A percentile compares a stretch with the other conserved stretches of the same genome.
Evolutionary conservation across 2,113 vertebrate genomes (phyloP).

Genomic region (Tinamus guttatus): DNA sequence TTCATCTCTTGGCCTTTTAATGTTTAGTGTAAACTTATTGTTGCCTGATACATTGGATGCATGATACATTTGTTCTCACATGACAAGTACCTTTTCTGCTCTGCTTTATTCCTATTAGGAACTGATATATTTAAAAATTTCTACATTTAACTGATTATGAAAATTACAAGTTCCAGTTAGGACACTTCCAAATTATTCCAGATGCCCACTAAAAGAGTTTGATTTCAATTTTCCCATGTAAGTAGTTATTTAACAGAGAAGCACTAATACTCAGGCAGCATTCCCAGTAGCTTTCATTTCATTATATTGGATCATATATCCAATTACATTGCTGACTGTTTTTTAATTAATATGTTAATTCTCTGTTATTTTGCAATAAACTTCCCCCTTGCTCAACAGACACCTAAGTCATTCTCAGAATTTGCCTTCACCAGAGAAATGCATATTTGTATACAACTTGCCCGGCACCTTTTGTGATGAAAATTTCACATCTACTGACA

Average conservation of each 20-base stretch:
- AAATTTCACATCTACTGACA: neutral
- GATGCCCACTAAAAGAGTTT: neutral
- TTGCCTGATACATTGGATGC: neutral
- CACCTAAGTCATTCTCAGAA: neutral
- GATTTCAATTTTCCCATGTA: neutral
- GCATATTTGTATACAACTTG: neutral
- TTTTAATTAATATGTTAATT: slow-evolving; percentile 62
- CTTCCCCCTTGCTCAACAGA: slow-evolving; percentile 31
- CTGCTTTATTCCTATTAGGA: neutral
- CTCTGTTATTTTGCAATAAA: slow-evolving; percentile 24
- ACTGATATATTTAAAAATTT: neutral
- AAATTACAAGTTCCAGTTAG: neutral
- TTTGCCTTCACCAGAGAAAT: neutral
- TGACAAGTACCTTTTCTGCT: neutral
- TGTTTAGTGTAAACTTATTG: neutral
- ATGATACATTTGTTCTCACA: neutral
- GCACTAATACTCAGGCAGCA: neutral
- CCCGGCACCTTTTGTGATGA: neutral
- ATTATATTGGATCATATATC: slow-evolving; percentile 30
- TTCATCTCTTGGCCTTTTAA: neutral
- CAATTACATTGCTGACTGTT: slow-evolving; percentile 29
- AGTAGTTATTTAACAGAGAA: slow-evolving; percentile 6
- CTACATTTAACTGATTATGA: neutral
- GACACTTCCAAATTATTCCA: neutral
- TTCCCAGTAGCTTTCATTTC: slow-evolving; percentile 58